Evolutionary conservation across 2,797 vertebrate species (phyloP).

Genomic region (Babyrousa celebensis): DNA sequence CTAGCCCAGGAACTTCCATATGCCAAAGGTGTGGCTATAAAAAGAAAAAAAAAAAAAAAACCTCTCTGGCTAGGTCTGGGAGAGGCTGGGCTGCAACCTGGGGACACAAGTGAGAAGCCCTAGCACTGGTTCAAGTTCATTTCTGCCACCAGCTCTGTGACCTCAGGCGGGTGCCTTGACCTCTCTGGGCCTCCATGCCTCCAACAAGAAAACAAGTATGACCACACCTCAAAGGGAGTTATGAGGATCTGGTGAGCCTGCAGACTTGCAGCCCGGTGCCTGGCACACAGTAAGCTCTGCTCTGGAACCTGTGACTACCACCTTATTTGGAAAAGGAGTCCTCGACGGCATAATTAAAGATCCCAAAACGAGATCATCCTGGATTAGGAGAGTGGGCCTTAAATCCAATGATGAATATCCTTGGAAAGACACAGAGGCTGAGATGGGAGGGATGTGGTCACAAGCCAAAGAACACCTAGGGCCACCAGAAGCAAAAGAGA

Average conservation of each 20-base stretch:
- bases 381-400: neutral
- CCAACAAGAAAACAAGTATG: neutral
- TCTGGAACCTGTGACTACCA: neutral
- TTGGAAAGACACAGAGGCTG: neutral
- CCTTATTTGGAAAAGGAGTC: neutral
- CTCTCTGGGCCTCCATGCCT: neutral
- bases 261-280: neutral
- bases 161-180: neutral
- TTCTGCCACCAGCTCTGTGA: neutral
- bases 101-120: neutral
- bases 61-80: neutral
- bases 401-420: neutral
- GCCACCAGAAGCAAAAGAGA: neutral
- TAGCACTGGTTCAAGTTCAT: neutral
- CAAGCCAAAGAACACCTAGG: no score
- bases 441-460: neutral
- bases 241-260: neutral
- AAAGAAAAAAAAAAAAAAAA: no score
- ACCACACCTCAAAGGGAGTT: accelerated
- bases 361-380: neutral
- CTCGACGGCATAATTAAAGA: neutral
- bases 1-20: no score
- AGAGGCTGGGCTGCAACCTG: neutral
- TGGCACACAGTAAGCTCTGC: neutral
- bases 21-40: no score